phyloP scores from a whole-genome alignment of 2,113 vertebrate genomes.

The Myiozetetes cayanensis region DNA sequence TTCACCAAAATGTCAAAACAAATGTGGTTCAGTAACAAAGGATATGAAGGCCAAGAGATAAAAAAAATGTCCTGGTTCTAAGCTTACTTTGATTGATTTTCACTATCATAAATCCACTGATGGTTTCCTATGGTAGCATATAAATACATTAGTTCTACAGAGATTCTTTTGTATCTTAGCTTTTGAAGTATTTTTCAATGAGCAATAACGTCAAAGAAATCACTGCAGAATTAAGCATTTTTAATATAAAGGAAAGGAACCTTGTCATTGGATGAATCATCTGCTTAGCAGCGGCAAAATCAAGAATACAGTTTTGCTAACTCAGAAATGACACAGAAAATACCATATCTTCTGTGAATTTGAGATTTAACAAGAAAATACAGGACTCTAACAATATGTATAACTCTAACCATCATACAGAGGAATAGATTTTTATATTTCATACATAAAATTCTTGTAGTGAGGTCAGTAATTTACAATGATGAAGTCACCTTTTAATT shows the following conservation, averaged over 20 bases:
- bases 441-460: neutral
- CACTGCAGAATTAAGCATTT: neutral
- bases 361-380: neutral
- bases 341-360: fast-evolving
- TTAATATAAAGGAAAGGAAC: neutral
- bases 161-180: neutral
- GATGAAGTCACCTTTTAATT: neutral
- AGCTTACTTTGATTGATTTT: neutral
- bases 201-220: neutral
- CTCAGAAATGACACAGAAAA: neutral
- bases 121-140: neutral
- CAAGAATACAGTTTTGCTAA: neutral
- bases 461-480: neutral
- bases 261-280: neutral
- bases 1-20: neutral
- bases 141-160: neutral
- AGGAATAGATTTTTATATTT: neutral
- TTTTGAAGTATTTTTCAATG: neutral
- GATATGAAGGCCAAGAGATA: neutral
- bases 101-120: neutral
- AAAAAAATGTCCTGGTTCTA: neutral
- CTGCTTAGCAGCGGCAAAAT: neutral
- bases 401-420: neutral
- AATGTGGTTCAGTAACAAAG: neutral
- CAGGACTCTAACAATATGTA: neutral